A percentile compares a stretch with the other conserved stretches of the same genome.
Evolutionary conservation across 35 echinoderm and acorn worm genomes (phyloP).

Genomic region (Apostichopus japonicus): DNA sequence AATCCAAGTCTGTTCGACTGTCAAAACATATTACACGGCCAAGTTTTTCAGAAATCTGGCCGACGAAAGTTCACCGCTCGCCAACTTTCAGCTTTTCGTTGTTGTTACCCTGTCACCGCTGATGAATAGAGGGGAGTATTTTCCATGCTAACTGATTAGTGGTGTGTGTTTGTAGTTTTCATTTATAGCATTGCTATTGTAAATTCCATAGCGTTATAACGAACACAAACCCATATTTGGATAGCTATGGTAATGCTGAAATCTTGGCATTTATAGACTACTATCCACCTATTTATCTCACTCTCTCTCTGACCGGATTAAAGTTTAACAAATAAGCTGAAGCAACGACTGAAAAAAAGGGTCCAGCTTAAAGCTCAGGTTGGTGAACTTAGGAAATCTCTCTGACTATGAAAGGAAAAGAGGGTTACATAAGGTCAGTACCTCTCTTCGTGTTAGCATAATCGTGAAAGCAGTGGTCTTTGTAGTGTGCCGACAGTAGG

Average conservation of each 20-base stretch:
- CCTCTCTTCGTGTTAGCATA: not conserved
- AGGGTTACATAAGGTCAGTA: slow-evolving; percentile 35
- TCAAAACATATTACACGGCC: not conserved
- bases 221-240: slow-evolving; percentile 26
- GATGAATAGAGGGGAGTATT: not conserved
- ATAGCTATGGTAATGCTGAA: slow-evolving; percentile 26
- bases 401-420: not conserved
- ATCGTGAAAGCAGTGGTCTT: slow-evolving; percentile 33
- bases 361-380: slow-evolving; percentile 14
- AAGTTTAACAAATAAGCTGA: slow-evolving; percentile 20
- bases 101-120: not conserved
- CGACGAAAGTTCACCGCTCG: not conserved
- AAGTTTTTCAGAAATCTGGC: not conserved
- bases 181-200: too few species aligned
- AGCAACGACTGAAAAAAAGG: not conserved
- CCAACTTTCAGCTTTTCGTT: not conserved
- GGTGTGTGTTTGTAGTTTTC: not conserved
- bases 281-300: slow-evolving; percentile 32
- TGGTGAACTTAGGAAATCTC: slow-evolving; percentile 28
- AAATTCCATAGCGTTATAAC: too few species aligned
- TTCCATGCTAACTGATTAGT: not conserved
- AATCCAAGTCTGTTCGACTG: not conserved
- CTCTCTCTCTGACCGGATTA: not conserved
- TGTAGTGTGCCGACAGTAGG: slow-evolving; percentile 30
- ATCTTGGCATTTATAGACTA: slow-evolving; percentile 30